These are phyloP conservation scores for Ahaetulla prasina DNA, from an alignment of 2,113 vertebrate species.

Conservation along the genomic window DNA sequence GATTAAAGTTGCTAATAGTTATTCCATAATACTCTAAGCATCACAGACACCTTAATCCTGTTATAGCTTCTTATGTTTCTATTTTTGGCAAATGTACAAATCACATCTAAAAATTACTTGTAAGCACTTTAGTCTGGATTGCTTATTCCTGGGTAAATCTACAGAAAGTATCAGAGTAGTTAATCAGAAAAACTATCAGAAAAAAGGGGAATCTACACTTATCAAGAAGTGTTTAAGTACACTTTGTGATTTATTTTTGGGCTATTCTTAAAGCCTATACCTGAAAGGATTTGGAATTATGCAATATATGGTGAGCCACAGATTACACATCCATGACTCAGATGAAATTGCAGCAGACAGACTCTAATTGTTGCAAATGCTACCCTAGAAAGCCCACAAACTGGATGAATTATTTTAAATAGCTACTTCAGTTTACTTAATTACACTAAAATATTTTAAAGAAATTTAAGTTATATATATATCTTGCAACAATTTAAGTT, in stretches of 20 bases:
- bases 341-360: not conserved
- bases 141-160: not conserved
- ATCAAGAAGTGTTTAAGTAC: not conserved
- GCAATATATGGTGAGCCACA: not conserved
- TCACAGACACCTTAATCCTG: not conserved
- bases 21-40: not conserved
- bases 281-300: not conserved
- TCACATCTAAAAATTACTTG: not conserved
- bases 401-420: not conserved
- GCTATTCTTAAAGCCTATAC: not conserved
- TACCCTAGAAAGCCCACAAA: not conserved
- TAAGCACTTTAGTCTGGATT: not conserved
- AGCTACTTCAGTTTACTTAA: not conserved
- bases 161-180: not conserved
- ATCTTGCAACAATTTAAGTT: not conserved
- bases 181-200: not conserved
- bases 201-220: not conserved
- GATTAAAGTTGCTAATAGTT: not conserved
- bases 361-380: not conserved
- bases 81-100: not conserved
- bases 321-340: not conserved
- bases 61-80: not conserved
- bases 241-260: not conserved
- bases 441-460: not conserved
- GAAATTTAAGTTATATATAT: not conserved